These are phyloP conservation scores for Valencia hispanica DNA, from an alignment of 2,797 vertebrate genomes.

Conservation along the genomic window DNA sequence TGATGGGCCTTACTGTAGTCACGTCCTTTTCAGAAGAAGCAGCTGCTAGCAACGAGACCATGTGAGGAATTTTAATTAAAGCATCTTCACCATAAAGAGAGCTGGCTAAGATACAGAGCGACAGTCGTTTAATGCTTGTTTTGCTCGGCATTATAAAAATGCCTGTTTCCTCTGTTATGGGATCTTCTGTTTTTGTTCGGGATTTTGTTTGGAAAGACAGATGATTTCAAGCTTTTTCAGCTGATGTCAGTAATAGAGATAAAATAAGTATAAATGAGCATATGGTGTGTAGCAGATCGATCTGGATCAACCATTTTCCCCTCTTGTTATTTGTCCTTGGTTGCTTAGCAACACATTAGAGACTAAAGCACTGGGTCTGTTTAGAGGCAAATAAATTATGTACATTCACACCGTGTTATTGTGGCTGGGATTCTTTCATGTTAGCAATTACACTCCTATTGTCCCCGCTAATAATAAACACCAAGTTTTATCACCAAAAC, in stretches of 20 bases:
- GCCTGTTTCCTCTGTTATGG: background rate
- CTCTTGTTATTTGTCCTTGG: slow-evolving; percentile 76
- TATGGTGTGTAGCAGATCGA: slow-evolving; percentile 7
- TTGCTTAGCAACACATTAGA: slow-evolving; percentile 83
- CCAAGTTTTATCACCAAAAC: slow-evolving; percentile 7
- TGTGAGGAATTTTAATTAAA: slow-evolving; percentile 76
- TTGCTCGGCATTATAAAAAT: slow-evolving; percentile 35
- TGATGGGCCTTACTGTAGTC: slow-evolving; percentile 28
- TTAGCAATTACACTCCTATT: background rate
- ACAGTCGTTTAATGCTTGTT: slow-evolving; percentile 39
- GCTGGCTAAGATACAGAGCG: slow-evolving; percentile 37
- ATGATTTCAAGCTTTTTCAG: background rate
- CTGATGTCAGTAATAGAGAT: background rate
- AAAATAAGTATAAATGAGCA: background rate
- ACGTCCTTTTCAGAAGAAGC: slow-evolving; percentile 36
- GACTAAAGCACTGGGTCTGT: slow-evolving; percentile 29
- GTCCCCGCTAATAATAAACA: background rate
- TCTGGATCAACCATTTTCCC: slow-evolving; percentile 18
- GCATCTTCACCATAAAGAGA: slow-evolving; percentile 55
- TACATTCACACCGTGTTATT: slow-evolving; percentile 13
- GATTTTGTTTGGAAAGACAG: background rate
- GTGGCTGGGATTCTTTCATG: background rate
- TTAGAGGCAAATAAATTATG: slow-evolving; percentile 19
- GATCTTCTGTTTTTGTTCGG: background rate
- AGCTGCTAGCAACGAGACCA: slow-evolving; percentile 32